Evolutionary conservation across 2,113 vertebrate species (phyloP).

Genomic region (Chlorocebus sabaeus): DNA sequence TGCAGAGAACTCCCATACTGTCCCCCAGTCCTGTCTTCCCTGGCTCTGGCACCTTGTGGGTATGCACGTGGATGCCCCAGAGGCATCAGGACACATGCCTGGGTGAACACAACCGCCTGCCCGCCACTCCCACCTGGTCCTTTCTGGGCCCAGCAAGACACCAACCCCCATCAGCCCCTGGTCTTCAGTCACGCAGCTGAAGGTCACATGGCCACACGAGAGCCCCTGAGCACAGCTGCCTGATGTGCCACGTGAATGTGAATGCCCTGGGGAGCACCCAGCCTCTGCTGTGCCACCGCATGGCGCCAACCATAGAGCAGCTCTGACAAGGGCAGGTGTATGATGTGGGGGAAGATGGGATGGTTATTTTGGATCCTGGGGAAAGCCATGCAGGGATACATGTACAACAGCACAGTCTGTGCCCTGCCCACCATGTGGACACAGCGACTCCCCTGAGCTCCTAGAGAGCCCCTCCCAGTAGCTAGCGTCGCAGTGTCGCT

Average conservation of each 20-base stretch:
- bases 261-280: background rate
- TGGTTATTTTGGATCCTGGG: background rate
- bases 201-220: background rate
- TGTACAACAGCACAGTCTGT: too few relatives aligned
- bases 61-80: background rate
- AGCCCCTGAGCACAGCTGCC: background rate
- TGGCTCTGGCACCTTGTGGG: background rate
- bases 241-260: background rate
- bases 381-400: background rate
- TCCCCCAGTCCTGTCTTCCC: background rate
- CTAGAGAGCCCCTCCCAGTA: background rate
- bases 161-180: background rate
- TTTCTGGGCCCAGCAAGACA: background rate
- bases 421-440: background rate
- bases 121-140: background rate
- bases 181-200: background rate
- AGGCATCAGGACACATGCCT: background rate
- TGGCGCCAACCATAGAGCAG: background rate
- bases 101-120: background rate
- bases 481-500: background rate
- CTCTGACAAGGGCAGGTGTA: background rate
- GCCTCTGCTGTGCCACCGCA: background rate
- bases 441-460: background rate
- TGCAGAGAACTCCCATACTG: background rate
- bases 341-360: background rate